phyloP scores from a whole-genome alignment of 2,113 vertebrate genomes.

The Microcebus jonahi region DNA sequence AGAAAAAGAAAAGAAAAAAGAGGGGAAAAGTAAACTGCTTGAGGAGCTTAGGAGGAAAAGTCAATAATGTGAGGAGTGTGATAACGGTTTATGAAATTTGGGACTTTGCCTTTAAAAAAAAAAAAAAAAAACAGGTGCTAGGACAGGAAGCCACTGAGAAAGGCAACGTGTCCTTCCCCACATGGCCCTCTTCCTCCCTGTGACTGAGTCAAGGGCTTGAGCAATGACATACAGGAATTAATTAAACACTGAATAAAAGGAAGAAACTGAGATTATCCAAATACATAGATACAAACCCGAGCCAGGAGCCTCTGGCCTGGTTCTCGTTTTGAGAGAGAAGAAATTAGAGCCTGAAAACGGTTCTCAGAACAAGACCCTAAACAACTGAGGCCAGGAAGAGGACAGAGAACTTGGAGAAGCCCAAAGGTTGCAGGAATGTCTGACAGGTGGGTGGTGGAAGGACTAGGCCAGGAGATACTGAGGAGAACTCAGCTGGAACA shows the following conservation, averaged over 20 bases:
- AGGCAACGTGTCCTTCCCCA: neutral
- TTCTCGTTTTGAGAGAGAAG: neutral
- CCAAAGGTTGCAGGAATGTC: neutral
- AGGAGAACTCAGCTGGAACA: neutral
- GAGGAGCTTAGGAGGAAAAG: neutral
- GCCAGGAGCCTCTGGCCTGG: neutral
- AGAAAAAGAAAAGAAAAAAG: neutral
- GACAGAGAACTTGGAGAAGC: neutral
- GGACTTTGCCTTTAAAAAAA: neutral
- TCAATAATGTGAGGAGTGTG: neutral
- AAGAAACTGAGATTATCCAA: neutral
- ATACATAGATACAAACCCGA: accelerated
- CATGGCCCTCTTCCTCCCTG: neutral
- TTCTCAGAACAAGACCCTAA: neutral
- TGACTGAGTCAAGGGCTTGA: neutral
- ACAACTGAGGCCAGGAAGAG: neutral
- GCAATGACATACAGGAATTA: neutral
- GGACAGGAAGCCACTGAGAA: neutral
- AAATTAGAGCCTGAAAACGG: neutral
- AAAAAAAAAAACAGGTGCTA: neutral
- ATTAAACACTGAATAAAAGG: neutral
- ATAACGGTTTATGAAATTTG: slow-evolving; percentile 1
- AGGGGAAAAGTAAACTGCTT: neutral
- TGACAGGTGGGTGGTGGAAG: neutral
- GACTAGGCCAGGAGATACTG: neutral